Evolutionary conservation across 2,888 invertebrate species (phyloP).

Genomic region (Chymomyza fuscimana): DNA sequence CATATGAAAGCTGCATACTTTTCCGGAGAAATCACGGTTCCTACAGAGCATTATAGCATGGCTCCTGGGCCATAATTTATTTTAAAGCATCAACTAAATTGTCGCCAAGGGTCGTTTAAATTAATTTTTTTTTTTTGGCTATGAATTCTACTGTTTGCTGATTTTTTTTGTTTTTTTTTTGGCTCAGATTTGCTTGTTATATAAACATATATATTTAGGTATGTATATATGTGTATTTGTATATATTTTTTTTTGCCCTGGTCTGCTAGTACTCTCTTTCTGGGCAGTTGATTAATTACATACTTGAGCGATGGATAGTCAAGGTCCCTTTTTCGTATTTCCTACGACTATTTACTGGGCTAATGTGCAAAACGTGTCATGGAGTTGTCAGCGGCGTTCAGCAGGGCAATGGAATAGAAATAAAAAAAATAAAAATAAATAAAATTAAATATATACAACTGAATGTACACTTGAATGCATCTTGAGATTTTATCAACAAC

Average conservation of each 20-base stretch:
- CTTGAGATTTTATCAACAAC: not conserved
- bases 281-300: not conserved
- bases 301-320: not conserved
- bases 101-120: constrained; percentile 57
- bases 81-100: constrained; percentile 55
- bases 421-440: not conserved
- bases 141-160: constrained; percentile 7
- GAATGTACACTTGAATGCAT: not conserved
- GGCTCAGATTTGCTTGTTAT: constrained; percentile 1
- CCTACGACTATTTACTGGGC: constrained; percentile 6
- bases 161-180: constrained; percentile 9
- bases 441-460: not conserved
- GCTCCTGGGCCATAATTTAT: constrained; percentile 46
- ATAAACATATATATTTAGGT: too few relatives aligned
- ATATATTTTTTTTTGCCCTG: constrained; percentile 17
- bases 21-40: constrained; percentile 22
- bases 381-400: constrained; percentile 10
- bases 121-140: constrained; percentile 38
- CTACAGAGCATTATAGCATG: not conserved
- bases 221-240: not conserved
- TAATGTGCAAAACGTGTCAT: constrained; percentile 54
- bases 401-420: not conserved
- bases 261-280: constrained; percentile 11
- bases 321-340: not conserved
- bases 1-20: not conserved